These are phyloP conservation scores for Tinea pellionella DNA, from an alignment of 2,888 invertebrate genomes.

Conservation along the genomic window DNA sequence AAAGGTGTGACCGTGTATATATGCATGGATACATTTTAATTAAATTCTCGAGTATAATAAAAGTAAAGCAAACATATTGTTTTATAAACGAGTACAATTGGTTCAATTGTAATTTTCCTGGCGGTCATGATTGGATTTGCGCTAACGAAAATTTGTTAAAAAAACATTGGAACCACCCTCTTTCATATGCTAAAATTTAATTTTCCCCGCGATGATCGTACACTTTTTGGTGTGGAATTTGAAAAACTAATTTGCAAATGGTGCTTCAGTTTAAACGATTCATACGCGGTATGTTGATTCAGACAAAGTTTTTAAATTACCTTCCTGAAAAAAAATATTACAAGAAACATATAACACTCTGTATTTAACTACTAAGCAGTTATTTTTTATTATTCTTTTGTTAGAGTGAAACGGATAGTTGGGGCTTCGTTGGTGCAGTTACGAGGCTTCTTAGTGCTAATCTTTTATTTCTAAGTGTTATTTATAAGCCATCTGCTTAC, in stretches of 20 bases:
- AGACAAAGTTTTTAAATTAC: no score
- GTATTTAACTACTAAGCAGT: no score
- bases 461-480: no score
- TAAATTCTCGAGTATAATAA: neutral
- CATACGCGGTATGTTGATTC: no score
- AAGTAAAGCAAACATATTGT: neutral
- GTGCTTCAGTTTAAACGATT: neutral
- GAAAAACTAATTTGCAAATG: neutral
- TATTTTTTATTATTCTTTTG: no score
- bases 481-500: no score
- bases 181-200: slow-evolving; percentile 7
- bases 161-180: neutral
- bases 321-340: no score
- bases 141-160: neutral
- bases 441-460: no score
- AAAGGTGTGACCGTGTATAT: no score
- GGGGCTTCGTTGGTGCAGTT: no score
- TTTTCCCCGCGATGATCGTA: neutral
- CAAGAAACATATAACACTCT: no score
- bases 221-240: neutral
- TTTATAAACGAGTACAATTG: neutral
- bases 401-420: no score
- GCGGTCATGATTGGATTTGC: neutral
- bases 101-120: neutral
- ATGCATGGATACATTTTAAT: neutral